Evolutionary conservation across 2,888 invertebrate species (phyloP).

Genomic region (Eupithecia dodoneata): DNA sequence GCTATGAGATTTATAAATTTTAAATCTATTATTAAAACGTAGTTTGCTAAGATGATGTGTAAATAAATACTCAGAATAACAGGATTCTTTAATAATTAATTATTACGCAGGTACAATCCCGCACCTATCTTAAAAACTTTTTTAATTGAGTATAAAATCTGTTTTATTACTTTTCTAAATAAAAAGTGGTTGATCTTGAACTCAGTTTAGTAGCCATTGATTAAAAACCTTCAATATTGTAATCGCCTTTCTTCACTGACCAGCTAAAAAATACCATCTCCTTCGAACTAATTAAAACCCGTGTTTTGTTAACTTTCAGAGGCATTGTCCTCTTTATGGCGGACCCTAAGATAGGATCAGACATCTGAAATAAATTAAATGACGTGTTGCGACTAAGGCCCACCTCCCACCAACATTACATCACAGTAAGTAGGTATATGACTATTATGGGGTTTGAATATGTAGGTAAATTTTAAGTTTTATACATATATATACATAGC

Average conservation of each 20-base stretch:
- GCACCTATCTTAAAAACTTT: neutral
- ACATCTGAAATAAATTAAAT: conserved; percentile 49
- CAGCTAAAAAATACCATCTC: neutral
- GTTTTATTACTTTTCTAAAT: neutral
- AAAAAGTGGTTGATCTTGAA: neutral
- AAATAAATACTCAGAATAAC: conserved; percentile 27
- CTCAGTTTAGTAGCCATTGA: neutral
- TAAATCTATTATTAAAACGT: conserved; percentile 38
- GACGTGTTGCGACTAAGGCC: conserved; percentile 25
- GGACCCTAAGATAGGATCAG: conserved; percentile 62
- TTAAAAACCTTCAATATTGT: neutral
- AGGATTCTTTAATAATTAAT: neutral
- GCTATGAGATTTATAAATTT: conserved; percentile 64
- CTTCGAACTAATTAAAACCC: conserved; percentile 41
- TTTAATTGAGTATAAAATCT: too few relatives aligned
- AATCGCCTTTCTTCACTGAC: neutral
- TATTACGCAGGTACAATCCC: neutral
- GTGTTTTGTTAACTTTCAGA: conserved; percentile 46
- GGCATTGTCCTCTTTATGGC: conserved; percentile 67
- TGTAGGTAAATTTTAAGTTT: neutral
- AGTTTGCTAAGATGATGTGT: neutral
- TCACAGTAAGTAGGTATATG: too few relatives aligned
- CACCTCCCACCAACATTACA: neutral
- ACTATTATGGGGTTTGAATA: neutral
- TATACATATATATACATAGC: neutral